phyloP scores from a whole-genome alignment of 1,140 invertebrate species.

The Drosophila kanapiae region DNA sequence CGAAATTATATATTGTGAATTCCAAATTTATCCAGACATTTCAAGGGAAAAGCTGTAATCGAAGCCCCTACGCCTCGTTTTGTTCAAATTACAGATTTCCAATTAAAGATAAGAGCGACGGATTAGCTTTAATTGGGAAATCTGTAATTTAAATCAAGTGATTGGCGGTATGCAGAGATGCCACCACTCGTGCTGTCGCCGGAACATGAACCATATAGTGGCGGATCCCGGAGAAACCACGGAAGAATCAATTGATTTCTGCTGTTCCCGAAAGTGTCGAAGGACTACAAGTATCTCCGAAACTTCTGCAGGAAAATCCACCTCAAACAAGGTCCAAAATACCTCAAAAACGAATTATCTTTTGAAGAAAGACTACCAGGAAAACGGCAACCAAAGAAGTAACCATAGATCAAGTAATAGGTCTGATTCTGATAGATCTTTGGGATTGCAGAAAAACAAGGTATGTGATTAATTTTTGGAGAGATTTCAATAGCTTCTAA shows the following conservation, averaged over 20 bases:
- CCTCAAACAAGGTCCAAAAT: not conserved
- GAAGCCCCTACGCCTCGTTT: conserved; percentile 31
- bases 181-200: conserved; percentile 2
- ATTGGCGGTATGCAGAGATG: not conserved
- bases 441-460: not conserved
- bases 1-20: conserved; percentile 13
- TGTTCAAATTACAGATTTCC: conserved; percentile 68
- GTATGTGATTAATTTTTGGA: not conserved
- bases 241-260: not conserved
- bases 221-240: not conserved
- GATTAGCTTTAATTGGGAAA: conserved; percentile 50
- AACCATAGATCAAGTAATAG: not conserved
- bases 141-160: conserved; percentile 70
- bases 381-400: not conserved
- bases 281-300: too few relatives aligned
- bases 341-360: not conserved
- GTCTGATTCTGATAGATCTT: not conserved
- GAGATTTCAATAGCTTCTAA: not conserved
- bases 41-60: not conserved
- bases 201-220: not conserved
- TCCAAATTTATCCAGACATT: conserved; percentile 23
- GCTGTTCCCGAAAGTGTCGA: not conserved
- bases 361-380: not conserved
- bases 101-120: conserved; percentile 38
- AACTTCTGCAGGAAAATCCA: not conserved